Base-by-base conservation (phyloP, 2,113 vertebrate species). In the Corydoras maculifer region DNA sequence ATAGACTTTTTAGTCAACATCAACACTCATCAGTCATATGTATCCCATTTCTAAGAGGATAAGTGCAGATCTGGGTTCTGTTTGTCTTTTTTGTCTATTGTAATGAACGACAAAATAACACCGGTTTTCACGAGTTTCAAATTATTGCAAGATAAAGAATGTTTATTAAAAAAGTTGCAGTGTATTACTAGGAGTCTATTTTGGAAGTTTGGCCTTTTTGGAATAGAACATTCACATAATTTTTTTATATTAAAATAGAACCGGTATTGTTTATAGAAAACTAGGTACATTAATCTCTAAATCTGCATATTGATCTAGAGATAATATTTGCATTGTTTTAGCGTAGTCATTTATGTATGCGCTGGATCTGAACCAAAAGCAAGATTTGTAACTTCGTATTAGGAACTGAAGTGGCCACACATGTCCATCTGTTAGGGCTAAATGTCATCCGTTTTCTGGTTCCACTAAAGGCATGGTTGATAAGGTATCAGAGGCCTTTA, bases 401-500 rank as follows among this genome's bases (percentile, higher is more conserved):
- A 55, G 69, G 29, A 50, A 49, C 58, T 54, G 70, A 64, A 72
- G 61, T 64, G 78, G 63, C 79, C 66, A 73, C 73, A 76, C 77
- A 70, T 70, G 78, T 79, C 53, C 69, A 75, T 63, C 7, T 77
- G 65, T 64, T 58, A 66, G 48, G 29, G 55, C 54, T 25, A 31
- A 25, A 65, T 66, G 18, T 64, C 58, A 69, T 54, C 65, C 78
- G 77, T 73, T 64, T 88, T 85, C 88, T 88, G 86, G 90, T 88
- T 85, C 85, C 84, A 75, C 80, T 76, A 74, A 81, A 87, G 74
- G 81, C 66, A 73, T 15, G 79, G 81, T 68, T 77, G 91, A 94
- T 93, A 94, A 93, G 88, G 79, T 90, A 93, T 92, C 91, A 55
- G 75, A 58, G 25, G 82, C 30, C 69, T 50, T 79, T 77, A 83